Base-by-base conservation (phyloP, 92 coral and sea anemone species). In the Porites divaricata region DNA sequence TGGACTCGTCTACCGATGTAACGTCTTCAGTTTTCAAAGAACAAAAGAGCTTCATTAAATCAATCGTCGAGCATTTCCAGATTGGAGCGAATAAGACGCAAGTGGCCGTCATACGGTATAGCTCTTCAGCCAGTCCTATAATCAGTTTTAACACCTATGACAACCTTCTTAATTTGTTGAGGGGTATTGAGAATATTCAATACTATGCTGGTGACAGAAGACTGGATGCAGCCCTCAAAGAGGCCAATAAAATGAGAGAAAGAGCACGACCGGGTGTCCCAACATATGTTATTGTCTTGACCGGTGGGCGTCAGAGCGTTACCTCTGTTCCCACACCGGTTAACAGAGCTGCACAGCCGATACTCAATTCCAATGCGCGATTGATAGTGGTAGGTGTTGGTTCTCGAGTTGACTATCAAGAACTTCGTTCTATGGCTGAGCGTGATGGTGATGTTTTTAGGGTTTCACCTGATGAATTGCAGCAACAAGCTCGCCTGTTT, bases 1-100 rank as follows among this genome's bases (percentile, higher is more conserved):
- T 95, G 68, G 98, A 95, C 87, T 93, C 98, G 26, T 95, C 98
- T 14, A 80, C 83, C 49, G 93, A 90, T 57, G 92, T 95, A 59
- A 85, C 87, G n/a, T 80, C 84, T 26, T 72, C 90, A 45, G 73
- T 71, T 58, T 95, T 84, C 54, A 89, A 88, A 52, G 66, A 76
- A 65, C 93, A 93, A 63, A 93, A 90, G 77, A 83, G 81, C 22
- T 94, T 95, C 73, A 92, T 95, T 26, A 92, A 87, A 77, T 88
- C 93, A 16, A 79, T 89, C 56, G 89, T 91, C 11, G 78, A 87
- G 45, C 72, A 81, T 11, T 90, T 93, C 75, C 83, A 58, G 28
- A 90, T 95, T 15, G 89, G 90, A 48, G 65, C 86, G 11, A 72
- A 87, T 28, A 91, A 86, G 35, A 88, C 94, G 22, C 89, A 89